Percentiles rank a stretch among this genome's conserved stretches.
phyloP scores from a whole-genome alignment of 2,113 vertebrate species.

The Silurus meridionalis region DNA sequence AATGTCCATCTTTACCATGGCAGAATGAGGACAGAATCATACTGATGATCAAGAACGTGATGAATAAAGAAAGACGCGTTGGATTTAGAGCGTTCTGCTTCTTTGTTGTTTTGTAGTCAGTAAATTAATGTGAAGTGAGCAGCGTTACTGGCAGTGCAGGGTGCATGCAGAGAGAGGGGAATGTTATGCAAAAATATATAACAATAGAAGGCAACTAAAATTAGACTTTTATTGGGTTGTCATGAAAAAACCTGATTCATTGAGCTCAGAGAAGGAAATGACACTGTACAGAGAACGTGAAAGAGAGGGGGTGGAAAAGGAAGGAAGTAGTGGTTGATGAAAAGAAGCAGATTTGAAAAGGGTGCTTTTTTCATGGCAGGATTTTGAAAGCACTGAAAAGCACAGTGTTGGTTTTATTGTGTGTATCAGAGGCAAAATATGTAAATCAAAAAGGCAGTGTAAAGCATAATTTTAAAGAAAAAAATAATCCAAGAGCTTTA shows the following conservation, averaged over 20 bases:
- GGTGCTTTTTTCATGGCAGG: slow-evolving; percentile 29
- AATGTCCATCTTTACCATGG: slow-evolving; percentile 22
- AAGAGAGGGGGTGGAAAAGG: neutral
- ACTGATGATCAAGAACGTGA: slow-evolving; percentile 8
- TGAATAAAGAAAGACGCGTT: slow-evolving; percentile 2
- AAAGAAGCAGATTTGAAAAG: slow-evolving; percentile 35
- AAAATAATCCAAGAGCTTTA: neutral
- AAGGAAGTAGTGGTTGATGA: slow-evolving; percentile 13
- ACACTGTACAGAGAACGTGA: slow-evolving; percentile 17
- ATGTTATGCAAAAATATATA: slow-evolving; percentile 10
- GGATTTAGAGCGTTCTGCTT: neutral
- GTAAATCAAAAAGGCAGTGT: neutral
- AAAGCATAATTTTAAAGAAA: no score
- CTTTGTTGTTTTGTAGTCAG: slow-evolving; percentile 14
- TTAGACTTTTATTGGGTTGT: slow-evolving; percentile 32
- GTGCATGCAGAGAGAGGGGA: neutral
- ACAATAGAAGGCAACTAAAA: slow-evolving; percentile 40
- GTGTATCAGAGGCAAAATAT: neutral
- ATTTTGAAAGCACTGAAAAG: slow-evolving; percentile 33
- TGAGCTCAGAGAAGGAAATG: slow-evolving; percentile 14
- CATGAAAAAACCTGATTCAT: slow-evolving; percentile 30
- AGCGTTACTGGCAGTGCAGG: neutral
- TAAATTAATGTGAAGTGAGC: slow-evolving; percentile 5
- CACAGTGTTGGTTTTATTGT: neutral
- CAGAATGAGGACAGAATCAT: neutral